Evolutionary conservation across 2,888 invertebrate genomes (phyloP), one percentile per base, ranked within the genome.

Genomic region (Eupithecia subumbrata): DNA sequence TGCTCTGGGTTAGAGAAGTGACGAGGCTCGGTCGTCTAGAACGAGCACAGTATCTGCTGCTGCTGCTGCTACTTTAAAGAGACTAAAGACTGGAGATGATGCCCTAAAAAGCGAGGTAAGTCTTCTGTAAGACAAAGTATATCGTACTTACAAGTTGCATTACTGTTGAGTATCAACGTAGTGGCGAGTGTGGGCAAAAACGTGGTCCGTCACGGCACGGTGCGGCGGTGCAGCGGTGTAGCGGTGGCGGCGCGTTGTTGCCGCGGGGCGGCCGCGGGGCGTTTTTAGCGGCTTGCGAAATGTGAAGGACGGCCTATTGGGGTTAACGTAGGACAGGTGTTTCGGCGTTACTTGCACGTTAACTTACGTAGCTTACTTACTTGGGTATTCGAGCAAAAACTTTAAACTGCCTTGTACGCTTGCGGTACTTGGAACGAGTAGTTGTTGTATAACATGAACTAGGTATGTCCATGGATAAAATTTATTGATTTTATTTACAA

Each of bases 281-380:
- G 81, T 80, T 79, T 80, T 77, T 76, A 78, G 80, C 79, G 78
- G 79, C 73, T 79, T 71, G 76, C 73, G 69, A 79, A 80, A 80
- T 80, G 79, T 81, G 78, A 81, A 80, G 79, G 80, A 76, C 78
- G 78, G 22, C 64, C 73, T 68, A 69, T 34, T 48, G 75, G 74
- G 78, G 79, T 74, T 73, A 74, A 60, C 78, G 64, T 72, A 74
- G 52, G 77, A 78, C 76, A 80, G 76, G 78, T 78, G 79, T 71
- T 71, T 73, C 69, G 72, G 64, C 34, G 30, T 34, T 30, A 64
- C 60, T 60, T 25, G 25, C 4, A 64, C 64, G 63, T 64, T 34
- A 34, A 34, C 64, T 34, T 16, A 9, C 8, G 12, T 18, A 34
- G 34, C 75, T 45, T 25, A 25, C 60, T 60, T 60, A 60, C 14